Conservation (phyloP, 2,888 invertebrate species). For the Eupsilia transversa region DNA sequence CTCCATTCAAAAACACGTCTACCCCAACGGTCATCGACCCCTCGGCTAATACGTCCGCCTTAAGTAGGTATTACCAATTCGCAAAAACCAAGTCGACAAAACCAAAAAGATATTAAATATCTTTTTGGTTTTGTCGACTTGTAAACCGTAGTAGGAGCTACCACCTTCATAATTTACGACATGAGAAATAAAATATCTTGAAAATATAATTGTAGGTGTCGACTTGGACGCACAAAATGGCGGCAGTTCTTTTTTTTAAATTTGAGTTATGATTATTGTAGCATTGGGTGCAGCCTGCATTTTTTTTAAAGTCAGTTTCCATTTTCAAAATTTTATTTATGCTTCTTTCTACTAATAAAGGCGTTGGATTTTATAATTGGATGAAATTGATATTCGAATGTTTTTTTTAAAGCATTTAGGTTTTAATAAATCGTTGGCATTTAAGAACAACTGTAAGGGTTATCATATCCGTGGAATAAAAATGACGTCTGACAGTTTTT, state of each 20-base stretch:
- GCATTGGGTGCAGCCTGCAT: slow-evolving; percentile 54
- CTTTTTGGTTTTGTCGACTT: too few species aligned
- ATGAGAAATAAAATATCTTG: slow-evolving; percentile 79
- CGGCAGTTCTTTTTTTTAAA: slow-evolving; percentile 49
- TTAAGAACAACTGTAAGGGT: too few species aligned
- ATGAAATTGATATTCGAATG: slow-evolving; percentile 35
- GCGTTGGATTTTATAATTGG: slow-evolving; percentile 44
- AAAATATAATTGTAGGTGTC: slow-evolving; percentile 84
- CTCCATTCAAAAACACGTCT: too few species aligned
- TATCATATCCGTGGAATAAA: too few species aligned
- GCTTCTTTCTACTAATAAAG: slow-evolving; percentile 44
- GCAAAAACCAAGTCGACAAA: neutral
- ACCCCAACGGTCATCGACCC: too few species aligned
- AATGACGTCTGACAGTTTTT: too few species aligned
- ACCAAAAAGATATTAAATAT: neutral
- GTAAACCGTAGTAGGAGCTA: slow-evolving; percentile 46
- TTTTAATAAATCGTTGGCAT: neutral
- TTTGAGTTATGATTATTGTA: slow-evolving; percentile 69
- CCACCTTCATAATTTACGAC: slow-evolving; percentile 73
- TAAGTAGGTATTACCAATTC: neutral
- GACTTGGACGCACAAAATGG: slow-evolving; percentile 67
- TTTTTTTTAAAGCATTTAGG: neutral
- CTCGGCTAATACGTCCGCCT: too few species aligned
- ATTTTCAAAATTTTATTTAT: slow-evolving; percentile 54
- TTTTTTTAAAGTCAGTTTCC: slow-evolving; percentile 46